These are phyloP conservation scores for Andrena dorsata DNA, from an alignment of 2,888 invertebrate genomes.

Conservation along the genomic window DNA sequence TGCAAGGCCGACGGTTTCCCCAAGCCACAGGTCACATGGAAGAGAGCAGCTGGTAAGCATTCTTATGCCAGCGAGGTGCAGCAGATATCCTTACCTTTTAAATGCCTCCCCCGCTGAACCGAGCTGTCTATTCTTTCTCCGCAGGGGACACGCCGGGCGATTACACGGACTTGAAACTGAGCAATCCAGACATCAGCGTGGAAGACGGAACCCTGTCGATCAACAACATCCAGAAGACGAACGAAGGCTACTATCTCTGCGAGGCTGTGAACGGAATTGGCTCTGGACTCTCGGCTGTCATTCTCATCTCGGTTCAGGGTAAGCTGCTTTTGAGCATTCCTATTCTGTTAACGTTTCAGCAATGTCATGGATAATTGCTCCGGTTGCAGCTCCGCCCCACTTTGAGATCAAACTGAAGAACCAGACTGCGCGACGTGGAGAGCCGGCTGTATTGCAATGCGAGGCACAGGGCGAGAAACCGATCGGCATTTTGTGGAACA, in stretches of 20 bases:
- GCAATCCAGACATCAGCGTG: slow-evolving; percentile 95
- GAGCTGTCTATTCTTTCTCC: slow-evolving; percentile 11
- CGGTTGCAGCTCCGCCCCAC: slow-evolving; percentile 93
- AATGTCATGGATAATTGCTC: neutral
- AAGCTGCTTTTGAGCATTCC: slow-evolving; percentile 60
- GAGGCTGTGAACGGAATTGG: slow-evolving; percentile 98
- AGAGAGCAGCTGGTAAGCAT: slow-evolving; percentile 94
- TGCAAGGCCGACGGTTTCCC: slow-evolving; percentile 98
- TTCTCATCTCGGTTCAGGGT: slow-evolving; percentile 97
- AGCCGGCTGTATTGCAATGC: slow-evolving; percentile 96
- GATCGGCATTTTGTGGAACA: slow-evolving; percentile 97
- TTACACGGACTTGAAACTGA: slow-evolving; percentile 96
- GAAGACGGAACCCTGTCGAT: slow-evolving; percentile 97
- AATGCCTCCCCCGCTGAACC: neutral
- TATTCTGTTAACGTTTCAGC: neutral
- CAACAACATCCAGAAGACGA: slow-evolving; percentile 95
- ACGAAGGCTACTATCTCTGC: slow-evolving; percentile 97
- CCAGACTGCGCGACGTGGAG: slow-evolving; percentile 95
- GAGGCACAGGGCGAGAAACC: slow-evolving; percentile 98
- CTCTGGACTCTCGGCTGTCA: slow-evolving; percentile 96
- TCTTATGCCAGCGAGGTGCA: neutral
- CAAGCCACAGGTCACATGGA: slow-evolving; percentile 97
- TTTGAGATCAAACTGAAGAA: slow-evolving; percentile 96
- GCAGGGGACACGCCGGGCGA: slow-evolving; percentile 95
- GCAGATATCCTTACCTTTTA: neutral